Base-by-base conservation (phyloP, 2,113 vertebrate genomes). In the Myodes glareolus region DNA sequence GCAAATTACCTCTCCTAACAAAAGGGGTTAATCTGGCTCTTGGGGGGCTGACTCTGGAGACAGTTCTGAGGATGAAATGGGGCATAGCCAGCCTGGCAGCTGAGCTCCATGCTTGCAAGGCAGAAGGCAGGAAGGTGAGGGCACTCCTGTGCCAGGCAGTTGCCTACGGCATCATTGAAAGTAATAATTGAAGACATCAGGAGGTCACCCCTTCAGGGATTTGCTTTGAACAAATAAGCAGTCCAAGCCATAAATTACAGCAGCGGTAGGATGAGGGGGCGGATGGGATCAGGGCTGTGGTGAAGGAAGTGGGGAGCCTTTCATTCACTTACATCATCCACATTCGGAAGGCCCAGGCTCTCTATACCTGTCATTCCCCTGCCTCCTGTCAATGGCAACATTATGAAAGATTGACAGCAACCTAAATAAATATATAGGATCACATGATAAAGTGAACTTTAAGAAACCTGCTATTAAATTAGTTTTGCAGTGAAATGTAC, bases 1-100 rank as follows among this genome's bases (percentile, higher is more conserved):
- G 96, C 91, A 98, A 97, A 98, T 98, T 97, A 90, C 96, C 88
- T 97, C 95, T 89, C 61, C 78, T 97, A 96, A 97, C 97, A 97
- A 98, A 97, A 97, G 97, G 97, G 97, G 97, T 97, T 97, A 97
- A 97, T 97, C 89, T 96, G 96, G 77, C 78, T 91, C 95, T 95
- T 36, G 85, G 92, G 94, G 88, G n/a, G 70, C 17, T 1, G 21
- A 96, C 97, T 92, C 94, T 93, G 75, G 81, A 89, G 95, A 97
- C 90, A 97, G 86, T 61, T 91, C 92, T 47, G 82, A 67, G 86
- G 89, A 92, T 3, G 27, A 82, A 72, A 94, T 50, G 75, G 92
- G 94, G 94, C 95, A 96, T 17, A 63, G 96, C 50, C 87, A 96
- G 96, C 50, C 84, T 93, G 91, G 96, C 77, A 97, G 96, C 94